Conservation (phyloP, 2,797 vertebrate genomes). For the Ibycter americanus region DNA sequence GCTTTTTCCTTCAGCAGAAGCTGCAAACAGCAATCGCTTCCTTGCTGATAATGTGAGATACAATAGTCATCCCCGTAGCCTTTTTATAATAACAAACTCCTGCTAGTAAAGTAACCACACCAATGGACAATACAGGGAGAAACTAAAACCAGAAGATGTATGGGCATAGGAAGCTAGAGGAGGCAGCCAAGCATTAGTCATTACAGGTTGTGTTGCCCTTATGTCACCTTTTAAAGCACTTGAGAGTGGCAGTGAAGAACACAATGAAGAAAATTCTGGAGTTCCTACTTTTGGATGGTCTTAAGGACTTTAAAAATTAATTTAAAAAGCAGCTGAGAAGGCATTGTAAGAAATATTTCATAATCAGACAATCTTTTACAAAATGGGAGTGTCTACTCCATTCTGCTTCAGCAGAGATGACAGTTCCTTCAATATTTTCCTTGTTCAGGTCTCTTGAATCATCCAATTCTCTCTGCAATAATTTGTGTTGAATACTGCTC, state of each 20-base stretch:
- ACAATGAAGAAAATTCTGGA: background rate
- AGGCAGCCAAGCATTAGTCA: background rate
- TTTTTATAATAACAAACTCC: background rate
- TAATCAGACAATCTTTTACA: background rate
- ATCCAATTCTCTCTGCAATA: background rate
- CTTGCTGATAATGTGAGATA: background rate
- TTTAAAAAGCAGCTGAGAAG: background rate
- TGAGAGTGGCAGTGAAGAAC: background rate
- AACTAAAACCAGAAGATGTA: background rate
- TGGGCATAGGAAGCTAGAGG: background rate
- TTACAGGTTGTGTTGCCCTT: background rate
- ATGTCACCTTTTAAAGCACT: background rate
- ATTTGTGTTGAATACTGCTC: background rate
- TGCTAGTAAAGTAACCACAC: background rate
- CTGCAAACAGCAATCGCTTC: background rate
- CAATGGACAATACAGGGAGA: background rate
- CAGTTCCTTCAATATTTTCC: slow-evolving; percentile 30
- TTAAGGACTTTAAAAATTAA: background rate
- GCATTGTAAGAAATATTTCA: background rate
- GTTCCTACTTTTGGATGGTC: background rate
- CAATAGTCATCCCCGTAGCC: background rate
- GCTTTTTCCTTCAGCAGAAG: background rate
- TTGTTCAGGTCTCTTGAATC: background rate
- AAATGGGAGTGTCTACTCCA: background rate
- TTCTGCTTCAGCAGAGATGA: background rate